Percentiles rank a stretch among this genome's conserved stretches.
phyloP scores from a whole-genome alignment of 2,888 invertebrate genomes.

The Caenorhabditis sp. region DNA sequence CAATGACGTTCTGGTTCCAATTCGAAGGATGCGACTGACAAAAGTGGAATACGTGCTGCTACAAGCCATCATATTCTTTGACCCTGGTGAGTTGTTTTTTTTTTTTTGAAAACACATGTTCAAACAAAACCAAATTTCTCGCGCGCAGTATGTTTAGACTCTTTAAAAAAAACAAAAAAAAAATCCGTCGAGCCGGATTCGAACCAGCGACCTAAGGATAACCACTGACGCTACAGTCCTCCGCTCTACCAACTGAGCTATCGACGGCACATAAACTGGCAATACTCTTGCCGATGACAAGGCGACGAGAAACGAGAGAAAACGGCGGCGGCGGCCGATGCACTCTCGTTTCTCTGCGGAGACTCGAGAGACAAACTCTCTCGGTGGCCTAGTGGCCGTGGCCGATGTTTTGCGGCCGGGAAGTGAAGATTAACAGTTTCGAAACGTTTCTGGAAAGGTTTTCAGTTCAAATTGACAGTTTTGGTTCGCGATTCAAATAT shows the following conservation, averaged over 20 bases:
- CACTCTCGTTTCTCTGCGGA: not conserved
- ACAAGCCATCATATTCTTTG: slow-evolving; percentile 81
- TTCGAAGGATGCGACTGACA: slow-evolving; percentile 80
- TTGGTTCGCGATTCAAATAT: not conserved
- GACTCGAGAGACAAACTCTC: not conserved
- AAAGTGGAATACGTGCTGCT: slow-evolving; percentile 80
- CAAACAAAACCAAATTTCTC: too few relatives aligned
- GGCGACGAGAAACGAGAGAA: not conserved
- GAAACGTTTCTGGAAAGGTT: too few relatives aligned
- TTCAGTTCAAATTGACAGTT: too few relatives aligned
- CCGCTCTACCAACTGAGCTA: slow-evolving; percentile 76
- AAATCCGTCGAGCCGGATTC: slow-evolving; percentile 74
- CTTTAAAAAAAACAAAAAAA: slow-evolving; percentile 48
- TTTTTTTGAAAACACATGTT: not conserved
- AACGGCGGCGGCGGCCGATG: not conserved
- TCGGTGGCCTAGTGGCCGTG: not conserved
- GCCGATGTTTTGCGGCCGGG: not conserved
- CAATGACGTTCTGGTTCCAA: slow-evolving; percentile 81
- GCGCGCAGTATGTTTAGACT: too few relatives aligned
- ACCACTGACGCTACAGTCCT: slow-evolving; percentile 70
- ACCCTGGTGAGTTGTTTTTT: slow-evolving; percentile 75
- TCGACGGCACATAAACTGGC: slow-evolving; percentile 59
- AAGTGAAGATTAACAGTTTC: not conserved
- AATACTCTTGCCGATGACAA: not conserved
- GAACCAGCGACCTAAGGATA: slow-evolving; percentile 77